These are phyloP conservation scores for Ploceus nigricollis DNA, from an alignment of 2,113 vertebrate genomes.

Conservation along the genomic window DNA sequence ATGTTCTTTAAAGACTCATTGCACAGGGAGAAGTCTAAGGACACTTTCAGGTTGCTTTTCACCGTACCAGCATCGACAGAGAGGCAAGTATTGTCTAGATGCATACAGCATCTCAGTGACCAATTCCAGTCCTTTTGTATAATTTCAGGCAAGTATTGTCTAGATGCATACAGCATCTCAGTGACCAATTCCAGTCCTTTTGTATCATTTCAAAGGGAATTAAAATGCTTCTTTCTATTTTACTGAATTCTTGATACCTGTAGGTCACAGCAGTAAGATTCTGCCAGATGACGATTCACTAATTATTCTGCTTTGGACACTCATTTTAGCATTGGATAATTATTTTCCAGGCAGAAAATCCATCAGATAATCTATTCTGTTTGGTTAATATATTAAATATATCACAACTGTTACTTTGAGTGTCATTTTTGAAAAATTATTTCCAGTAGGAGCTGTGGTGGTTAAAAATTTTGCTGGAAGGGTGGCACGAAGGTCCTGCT, in stretches of 20 bases:
- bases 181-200: neutral
- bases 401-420: neutral
- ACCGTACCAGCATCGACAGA: neutral
- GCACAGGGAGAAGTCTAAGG: neutral
- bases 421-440: neutral
- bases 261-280: neutral
- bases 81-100: neutral
- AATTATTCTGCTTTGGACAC: neutral
- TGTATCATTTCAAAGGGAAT: neutral
- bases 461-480: neutral
- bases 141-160: neutral
- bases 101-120: neutral
- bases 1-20: neutral
- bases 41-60: neutral
- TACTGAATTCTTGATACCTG: neutral
- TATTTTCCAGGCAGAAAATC: neutral
- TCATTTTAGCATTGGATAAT: neutral
- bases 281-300: neutral
- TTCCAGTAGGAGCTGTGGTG: neutral
- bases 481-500: fast-evolving
- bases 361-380: neutral
- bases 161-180: neutral
- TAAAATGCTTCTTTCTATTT: neutral
- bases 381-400: neutral
- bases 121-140: neutral